Conservation (phyloP, 1,140 invertebrate genomes). For the Phenacoccus solenopsis region DNA sequence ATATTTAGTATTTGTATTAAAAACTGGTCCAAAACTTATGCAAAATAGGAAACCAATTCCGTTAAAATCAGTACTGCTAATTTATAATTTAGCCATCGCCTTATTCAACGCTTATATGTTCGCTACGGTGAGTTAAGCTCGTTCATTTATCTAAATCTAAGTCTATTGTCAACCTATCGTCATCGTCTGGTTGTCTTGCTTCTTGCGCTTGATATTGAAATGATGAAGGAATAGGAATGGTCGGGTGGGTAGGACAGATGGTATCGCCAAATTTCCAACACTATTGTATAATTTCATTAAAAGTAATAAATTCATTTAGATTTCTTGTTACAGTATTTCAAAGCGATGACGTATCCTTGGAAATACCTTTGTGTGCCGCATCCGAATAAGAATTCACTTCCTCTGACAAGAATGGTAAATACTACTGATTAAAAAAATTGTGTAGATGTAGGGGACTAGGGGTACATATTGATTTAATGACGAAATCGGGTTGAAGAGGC, state of each 20-base stretch:
- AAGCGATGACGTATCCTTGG: neutral
- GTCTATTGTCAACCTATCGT: neutral
- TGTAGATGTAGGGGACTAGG: too few relatives aligned
- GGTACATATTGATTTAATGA: too few relatives aligned
- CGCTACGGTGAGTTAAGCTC: slow-evolving; percentile 39
- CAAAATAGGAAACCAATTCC: slow-evolving; percentile 48
- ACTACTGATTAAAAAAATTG: too few relatives aligned
- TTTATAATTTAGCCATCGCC: slow-evolving; percentile 58
- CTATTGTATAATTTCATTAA: neutral
- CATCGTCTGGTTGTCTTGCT: too few relatives aligned
- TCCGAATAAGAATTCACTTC: neutral
- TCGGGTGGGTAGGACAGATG: too few relatives aligned
- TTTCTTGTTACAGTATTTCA: neutral
- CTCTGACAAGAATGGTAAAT: neutral
- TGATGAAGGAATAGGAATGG: too few relatives aligned
- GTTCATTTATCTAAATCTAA: neutral
- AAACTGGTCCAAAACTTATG: slow-evolving; percentile 59
- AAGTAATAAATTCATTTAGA: neutral
- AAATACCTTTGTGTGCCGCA: neutral
- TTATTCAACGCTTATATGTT: slow-evolving; percentile 49
- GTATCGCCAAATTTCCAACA: neutral
- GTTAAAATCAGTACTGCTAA: slow-evolving; percentile 46
- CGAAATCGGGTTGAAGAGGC: too few relatives aligned
- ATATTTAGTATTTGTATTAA: slow-evolving; percentile 52
- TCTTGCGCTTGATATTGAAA: too few relatives aligned